Percentiles rank a stretch among this genome's conserved stretches.
Conservation (phyloP, 2,797 vertebrate species). For the Nyctibius grandis region DNA sequence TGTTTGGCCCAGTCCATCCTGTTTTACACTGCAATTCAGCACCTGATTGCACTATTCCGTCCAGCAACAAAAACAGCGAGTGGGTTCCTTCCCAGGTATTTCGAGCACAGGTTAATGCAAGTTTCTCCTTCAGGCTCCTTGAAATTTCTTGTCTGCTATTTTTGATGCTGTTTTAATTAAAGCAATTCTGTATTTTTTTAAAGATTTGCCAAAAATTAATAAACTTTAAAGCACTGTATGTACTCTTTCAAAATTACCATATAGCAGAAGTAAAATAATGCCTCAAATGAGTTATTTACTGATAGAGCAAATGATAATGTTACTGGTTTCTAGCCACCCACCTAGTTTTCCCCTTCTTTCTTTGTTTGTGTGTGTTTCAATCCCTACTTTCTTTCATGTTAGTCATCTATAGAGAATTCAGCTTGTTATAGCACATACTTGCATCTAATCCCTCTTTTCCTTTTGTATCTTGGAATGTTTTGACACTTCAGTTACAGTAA, state of each 20-base stretch:
- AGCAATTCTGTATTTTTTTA: neutral
- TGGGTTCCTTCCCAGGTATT: neutral
- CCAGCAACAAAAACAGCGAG: neutral
- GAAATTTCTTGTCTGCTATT: neutral
- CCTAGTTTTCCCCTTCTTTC: neutral
- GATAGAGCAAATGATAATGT: neutral
- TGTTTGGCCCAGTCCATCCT: neutral
- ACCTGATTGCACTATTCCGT: neutral
- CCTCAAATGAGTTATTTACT: neutral
- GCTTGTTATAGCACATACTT: neutral
- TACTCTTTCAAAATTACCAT: neutral
- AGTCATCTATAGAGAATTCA: neutral
- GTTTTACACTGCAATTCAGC: neutral
- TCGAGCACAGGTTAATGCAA: neutral
- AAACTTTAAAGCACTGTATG: neutral
- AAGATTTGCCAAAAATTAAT: neutral
- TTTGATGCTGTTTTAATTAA: neutral
- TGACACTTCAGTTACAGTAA: constrained; percentile 13
- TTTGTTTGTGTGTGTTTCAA: neutral
- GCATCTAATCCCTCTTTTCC: constrained; percentile 12
- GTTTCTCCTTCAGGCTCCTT: neutral
- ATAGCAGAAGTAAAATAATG: neutral
- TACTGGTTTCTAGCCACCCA: constrained; percentile 18
- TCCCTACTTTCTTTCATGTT: neutral
- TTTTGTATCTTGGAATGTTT: constrained; percentile 17